Evolutionary conservation across 2,113 vertebrate genomes (phyloP).

Genomic region (Agapornis roseicollis): DNA sequence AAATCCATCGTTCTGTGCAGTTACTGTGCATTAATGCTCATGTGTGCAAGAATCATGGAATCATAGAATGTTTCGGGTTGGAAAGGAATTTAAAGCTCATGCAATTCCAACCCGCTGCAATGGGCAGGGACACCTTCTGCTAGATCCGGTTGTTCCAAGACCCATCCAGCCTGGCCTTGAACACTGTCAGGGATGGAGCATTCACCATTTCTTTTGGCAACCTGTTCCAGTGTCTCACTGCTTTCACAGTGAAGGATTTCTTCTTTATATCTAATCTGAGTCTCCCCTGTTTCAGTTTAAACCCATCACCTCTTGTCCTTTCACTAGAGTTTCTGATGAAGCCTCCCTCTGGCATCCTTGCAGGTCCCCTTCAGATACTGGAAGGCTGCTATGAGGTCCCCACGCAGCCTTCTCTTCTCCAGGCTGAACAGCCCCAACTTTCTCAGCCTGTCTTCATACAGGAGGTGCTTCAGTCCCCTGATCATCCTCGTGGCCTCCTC

Average conservation of each 20-base stretch:
- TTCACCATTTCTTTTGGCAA: neutral
- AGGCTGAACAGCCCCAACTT: neutral
- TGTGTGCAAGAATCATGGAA: neutral
- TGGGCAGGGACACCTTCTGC: neutral
- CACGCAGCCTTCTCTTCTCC: neutral
- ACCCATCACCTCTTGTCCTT: neutral
- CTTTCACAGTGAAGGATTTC: neutral
- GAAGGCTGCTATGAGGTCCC: neutral
- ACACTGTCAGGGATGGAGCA: neutral
- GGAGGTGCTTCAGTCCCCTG: neutral
- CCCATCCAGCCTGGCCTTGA: neutral
- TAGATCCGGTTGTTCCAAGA: neutral
- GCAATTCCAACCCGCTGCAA: neutral
- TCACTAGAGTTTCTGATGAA: neutral
- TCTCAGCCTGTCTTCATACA: neutral
- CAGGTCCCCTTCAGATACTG: neutral
- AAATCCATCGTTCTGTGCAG: neutral
- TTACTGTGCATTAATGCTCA: accelerated
- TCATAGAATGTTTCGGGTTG: neutral
- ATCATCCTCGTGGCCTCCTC: neutral
- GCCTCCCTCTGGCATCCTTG: neutral
- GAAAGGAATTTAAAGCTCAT: neutral
- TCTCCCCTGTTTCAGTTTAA: neutral
- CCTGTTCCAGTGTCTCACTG: neutral
- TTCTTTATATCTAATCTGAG: neutral